Conservation (phyloP, 1,140 invertebrate species). For the Drosophila nigromelanica region DNA sequence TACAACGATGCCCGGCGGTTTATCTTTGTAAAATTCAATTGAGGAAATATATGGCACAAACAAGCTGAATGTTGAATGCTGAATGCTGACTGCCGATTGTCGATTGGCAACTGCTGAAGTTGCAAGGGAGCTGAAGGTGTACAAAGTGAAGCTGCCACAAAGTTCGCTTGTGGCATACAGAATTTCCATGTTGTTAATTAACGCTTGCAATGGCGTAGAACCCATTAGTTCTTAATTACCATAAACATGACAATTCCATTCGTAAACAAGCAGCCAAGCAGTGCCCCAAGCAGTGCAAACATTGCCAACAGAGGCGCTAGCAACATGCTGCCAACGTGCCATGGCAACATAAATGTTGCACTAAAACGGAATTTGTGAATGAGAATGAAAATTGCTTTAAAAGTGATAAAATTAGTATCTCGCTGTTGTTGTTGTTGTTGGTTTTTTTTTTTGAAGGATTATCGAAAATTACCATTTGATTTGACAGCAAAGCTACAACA, state of each 20-base stretch:
- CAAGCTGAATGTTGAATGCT: conserved; percentile 1
- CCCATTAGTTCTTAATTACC: conserved; percentile 80
- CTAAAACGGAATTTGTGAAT: neutral
- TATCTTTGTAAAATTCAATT: conserved; percentile 64
- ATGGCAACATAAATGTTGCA: conserved; percentile 13
- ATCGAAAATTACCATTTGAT: neutral
- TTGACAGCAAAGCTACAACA: conserved; percentile 31
- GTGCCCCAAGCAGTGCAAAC: conserved; percentile 24
- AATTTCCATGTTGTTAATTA: conserved; percentile 68
- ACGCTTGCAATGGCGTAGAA: conserved; percentile 78
- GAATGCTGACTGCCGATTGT: too few species aligned
- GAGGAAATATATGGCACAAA: conserved; percentile 53
- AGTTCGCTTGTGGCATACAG: conserved; percentile 39
- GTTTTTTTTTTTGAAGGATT: neutral
- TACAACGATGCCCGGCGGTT: conserved; percentile 27
- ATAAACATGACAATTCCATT: conserved; percentile 77
- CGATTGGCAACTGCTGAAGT: neutral
- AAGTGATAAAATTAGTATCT: neutral
- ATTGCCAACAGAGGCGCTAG: conserved; percentile 11
- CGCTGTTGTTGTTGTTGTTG: neutral
- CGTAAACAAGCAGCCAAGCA: conserved; percentile 40
- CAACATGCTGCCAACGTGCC: neutral
- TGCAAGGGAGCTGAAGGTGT: neutral
- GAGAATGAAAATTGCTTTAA: neutral
- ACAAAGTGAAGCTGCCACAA: conserved; percentile 17